Evolutionary conservation across 1,140 invertebrate species (phyloP).

Genomic region (Papilio dardanus): DNA sequence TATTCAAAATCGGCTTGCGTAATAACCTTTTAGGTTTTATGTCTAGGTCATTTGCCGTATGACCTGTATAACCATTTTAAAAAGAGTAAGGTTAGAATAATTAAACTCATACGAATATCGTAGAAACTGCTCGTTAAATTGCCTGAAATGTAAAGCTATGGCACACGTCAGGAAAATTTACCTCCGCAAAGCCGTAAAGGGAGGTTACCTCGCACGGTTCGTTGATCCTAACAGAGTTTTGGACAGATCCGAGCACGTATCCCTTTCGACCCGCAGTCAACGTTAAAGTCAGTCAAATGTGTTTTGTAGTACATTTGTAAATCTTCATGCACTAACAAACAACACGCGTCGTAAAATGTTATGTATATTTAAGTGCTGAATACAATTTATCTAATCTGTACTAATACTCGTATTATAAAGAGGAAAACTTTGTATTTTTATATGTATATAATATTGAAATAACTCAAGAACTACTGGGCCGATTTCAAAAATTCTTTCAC

Average conservation of each 20-base stretch:
- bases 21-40: no score
- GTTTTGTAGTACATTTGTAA: slow-evolving; percentile 25
- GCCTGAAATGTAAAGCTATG: slow-evolving; percentile 23
- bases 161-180: slow-evolving; percentile 30
- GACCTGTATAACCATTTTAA: background rate
- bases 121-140: slow-evolving; percentile 19
- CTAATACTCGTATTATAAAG: no score
- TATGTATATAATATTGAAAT: no score
- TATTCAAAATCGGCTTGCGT: no score
- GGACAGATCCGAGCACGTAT: slow-evolving; percentile 1
- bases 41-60: no score
- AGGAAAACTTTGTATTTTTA: no score
- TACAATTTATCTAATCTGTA: background rate
- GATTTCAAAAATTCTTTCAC: no score
- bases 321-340: background rate
- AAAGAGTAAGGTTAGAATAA: background rate
- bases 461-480: no score
- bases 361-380: background rate
- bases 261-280: slow-evolving; percentile 13
- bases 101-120: background rate
- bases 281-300: slow-evolving; percentile 33
- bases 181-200: slow-evolving; percentile 16
- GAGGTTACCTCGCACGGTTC: slow-evolving; percentile 26
- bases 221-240: slow-evolving; percentile 29
- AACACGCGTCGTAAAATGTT: background rate